phyloP scores from a whole-genome alignment of 2,797 vertebrate species.

The Onychomys torridus region DNA sequence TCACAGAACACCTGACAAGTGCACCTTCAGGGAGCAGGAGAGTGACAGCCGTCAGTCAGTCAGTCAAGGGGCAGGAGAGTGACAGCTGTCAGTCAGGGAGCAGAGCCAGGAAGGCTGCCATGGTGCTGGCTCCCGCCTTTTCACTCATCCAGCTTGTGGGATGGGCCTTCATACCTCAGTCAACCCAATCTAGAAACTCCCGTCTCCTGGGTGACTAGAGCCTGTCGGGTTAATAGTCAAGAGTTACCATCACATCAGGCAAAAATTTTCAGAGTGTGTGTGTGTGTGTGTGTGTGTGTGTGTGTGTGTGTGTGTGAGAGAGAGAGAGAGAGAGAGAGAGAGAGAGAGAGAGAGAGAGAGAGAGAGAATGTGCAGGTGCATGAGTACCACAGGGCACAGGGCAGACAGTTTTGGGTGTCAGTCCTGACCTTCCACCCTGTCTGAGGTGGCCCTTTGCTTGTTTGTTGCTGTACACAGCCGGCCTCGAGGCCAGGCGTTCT shows the following conservation, averaged over 20 bases:
- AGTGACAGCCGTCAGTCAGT: neutral
- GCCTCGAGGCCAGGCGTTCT: neutral
- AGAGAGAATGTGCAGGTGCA: neutral
- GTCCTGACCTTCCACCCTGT: neutral
- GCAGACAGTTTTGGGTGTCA: neutral
- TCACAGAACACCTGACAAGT: neutral
- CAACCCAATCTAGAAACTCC: neutral
- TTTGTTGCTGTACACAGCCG: neutral
- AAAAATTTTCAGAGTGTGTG: neutral
- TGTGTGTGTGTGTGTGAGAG: neutral
- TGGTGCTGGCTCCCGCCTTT: neutral
- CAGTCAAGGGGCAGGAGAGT: too few species aligned
- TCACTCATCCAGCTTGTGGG: neutral
- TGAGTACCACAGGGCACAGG: neutral
- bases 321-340: too few species aligned
- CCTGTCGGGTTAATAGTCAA: neutral
- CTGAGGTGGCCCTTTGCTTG: neutral
- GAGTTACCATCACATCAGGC: neutral
- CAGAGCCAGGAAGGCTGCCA: neutral
- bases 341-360: too few species aligned
- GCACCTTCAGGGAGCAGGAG: too few species aligned
- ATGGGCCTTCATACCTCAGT: neutral
- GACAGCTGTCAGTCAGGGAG: neutral
- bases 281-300: neutral
- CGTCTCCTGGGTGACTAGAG: neutral